Base-by-base conservation (phyloP, 2,113 vertebrate genomes). In the Neotoma lepida region DNA sequence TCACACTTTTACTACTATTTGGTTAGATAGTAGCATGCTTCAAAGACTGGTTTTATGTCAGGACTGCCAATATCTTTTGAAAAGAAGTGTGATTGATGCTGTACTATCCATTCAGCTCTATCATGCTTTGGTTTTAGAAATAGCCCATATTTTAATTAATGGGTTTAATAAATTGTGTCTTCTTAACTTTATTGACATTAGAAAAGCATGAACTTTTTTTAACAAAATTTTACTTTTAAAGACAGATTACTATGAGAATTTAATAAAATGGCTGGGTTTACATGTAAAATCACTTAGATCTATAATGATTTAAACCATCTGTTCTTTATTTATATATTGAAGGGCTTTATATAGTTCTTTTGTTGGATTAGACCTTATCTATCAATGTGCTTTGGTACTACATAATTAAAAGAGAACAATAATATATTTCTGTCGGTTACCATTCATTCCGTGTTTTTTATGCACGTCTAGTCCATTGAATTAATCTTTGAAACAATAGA, bases 401-500 rank as follows among this genome's bases (percentile, higher is more conserved):
- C 97, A 96, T 92, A 98, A 97, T 98, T 98, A 95, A 95, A 94
- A 96, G 96, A 98, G 96, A 97, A 98, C 95, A 98, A 97, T 97
- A 97, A 97, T 98, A 92, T 96, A 94, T 89, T 95, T 96, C 92
- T 97, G 96, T 54, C 96, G 90, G 96, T 94, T 97, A 93, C 82
- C 93, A 97, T 96, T 98, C 97, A 97, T 90, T 95, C 66, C 95
- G 46, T 95, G 91, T 64, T 98, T 70, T 98, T 98, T 97, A 96
- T 96, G 95, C 97, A 94, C 84, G 51, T 98, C 98, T 96, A 97
- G 95, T 96, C 95, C 96, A 97, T 98, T 98, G 97, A 98, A 97
- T 98, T 98, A 98, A 97, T 98, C 95, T 98, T 97, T 98, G 97
- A 98, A 99, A 99, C 99, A 98, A 98, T 99, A 98, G 98, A 98